These are phyloP conservation scores for Paramormyrops hopkinsi DNA, from an alignment of 2,797 vertebrate species.

Conservation along the genomic window DNA sequence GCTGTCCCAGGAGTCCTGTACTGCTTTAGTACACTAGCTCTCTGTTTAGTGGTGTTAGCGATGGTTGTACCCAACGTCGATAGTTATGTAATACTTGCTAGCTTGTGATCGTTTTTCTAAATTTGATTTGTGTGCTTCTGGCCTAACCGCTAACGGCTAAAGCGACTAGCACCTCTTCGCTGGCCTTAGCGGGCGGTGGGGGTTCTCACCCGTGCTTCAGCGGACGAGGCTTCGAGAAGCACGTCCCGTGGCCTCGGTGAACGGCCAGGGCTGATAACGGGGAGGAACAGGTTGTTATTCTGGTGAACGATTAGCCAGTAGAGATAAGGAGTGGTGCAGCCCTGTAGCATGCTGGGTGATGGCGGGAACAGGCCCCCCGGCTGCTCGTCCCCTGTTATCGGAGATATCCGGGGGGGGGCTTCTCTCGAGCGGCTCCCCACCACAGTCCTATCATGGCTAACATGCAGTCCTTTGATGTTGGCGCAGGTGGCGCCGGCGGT, in stretches of 20 bases:
- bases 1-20: neutral
- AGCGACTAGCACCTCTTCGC: neutral
- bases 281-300: neutral
- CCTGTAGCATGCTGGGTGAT: neutral
- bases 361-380: neutral
- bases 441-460: neutral
- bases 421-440: neutral
- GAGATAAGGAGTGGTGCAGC: neutral
- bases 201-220: neutral
- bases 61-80: neutral
- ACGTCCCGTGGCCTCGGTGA: neutral
- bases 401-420: neutral
- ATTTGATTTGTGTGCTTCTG: neutral
- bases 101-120: neutral
- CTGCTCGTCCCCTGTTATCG: neutral
- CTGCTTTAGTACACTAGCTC: neutral
- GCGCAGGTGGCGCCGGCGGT: neutral
- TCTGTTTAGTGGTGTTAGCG: neutral
- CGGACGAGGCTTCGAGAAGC: neutral
- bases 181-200: neutral
- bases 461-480: neutral
- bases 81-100: neutral
- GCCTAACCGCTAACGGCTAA: neutral
- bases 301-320: conserved; percentile 1
- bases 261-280: neutral